Evolutionary conservation across 2,888 invertebrate genomes (phyloP).

Genomic region (Stegana nigrithorax): DNA sequence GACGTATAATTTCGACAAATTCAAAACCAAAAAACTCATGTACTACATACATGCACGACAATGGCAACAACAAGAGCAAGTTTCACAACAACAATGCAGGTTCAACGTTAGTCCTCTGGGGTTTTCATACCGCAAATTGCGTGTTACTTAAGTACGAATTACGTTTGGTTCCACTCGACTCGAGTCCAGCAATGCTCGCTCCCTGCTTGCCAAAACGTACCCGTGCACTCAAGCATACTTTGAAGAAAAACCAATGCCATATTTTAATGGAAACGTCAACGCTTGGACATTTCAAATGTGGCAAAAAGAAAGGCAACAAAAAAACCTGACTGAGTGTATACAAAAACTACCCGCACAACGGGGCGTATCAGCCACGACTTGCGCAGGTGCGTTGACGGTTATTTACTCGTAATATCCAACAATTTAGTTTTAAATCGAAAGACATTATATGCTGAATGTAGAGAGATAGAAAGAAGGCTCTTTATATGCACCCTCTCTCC

Average conservation of each 20-base stretch:
- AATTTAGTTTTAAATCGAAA: too few relatives aligned
- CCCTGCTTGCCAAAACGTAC: neutral
- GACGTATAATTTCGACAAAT: slow-evolving; percentile 12
- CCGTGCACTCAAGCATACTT: neutral
- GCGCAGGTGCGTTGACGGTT: too few relatives aligned
- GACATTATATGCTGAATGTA: too few relatives aligned
- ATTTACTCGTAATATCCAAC: too few relatives aligned
- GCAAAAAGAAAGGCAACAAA: neutral
- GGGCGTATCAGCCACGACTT: too few relatives aligned
- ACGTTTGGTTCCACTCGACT: slow-evolving; percentile 30
- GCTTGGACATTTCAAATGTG: neutral
- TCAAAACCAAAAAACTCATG: neutral
- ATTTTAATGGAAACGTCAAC: slow-evolving; percentile 9
- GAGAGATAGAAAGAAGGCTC: too few relatives aligned
- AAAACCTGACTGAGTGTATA: too few relatives aligned
- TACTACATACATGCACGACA: too few relatives aligned
- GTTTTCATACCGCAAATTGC: neutral
- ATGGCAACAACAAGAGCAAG: too few relatives aligned
- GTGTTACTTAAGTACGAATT: slow-evolving; percentile 27
- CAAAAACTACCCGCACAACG: too few relatives aligned
- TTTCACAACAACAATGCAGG: slow-evolving; percentile 30
- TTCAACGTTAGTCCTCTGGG: neutral
- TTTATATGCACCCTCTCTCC: too few relatives aligned
- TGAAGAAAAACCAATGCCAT: neutral
- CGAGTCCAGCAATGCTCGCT: too few relatives aligned